A percentile compares a stretch with the other conserved stretches of the same genome.
Conservation (phyloP, 2,888 invertebrate species). For the Melieria picta region DNA sequence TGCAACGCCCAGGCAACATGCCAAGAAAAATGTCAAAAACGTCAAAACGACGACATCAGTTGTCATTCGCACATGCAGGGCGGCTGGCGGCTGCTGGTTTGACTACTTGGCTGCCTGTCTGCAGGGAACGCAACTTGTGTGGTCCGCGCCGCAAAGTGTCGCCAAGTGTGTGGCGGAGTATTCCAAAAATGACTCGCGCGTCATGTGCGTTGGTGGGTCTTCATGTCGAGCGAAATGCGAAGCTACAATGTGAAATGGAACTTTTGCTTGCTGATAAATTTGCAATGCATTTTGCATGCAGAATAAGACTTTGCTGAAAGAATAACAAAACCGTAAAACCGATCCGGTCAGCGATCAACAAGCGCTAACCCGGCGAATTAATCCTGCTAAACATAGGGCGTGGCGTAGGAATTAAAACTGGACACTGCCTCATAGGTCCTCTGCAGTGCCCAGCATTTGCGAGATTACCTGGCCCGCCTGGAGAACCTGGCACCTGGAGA, state of each 20-base stretch:
- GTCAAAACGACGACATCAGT: constrained; percentile 21
- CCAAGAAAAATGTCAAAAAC: constrained; percentile 34
- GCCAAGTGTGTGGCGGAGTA: too few species aligned
- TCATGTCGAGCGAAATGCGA: constrained; percentile 17
- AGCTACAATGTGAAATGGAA: constrained; percentile 8
- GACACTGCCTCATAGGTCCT: too few species aligned
- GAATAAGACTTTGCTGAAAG: neutral
- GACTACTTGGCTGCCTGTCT: constrained; percentile 7
- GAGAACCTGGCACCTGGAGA: too few species aligned
- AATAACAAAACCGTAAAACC: too few species aligned
- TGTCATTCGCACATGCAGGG: neutral
- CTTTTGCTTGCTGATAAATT: constrained; percentile 18
- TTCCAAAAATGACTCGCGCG: neutral
- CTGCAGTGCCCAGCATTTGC: too few species aligned
- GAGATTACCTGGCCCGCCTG: too few species aligned
- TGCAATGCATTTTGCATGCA: constrained; percentile 4
- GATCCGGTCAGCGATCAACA: too few species aligned
- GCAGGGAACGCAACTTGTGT: constrained; percentile 15
- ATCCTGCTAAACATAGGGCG: too few species aligned
- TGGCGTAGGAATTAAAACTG: too few species aligned
- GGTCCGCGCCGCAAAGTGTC: neutral
- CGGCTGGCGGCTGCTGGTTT: neutral
- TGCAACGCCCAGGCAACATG: constrained; percentile 8
- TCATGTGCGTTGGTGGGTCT: constrained; percentile 25
- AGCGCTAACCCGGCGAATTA: too few species aligned